phyloP scores from a whole-genome alignment of 2,888 invertebrate genomes.

The Napeogenes sylphis region DNA sequence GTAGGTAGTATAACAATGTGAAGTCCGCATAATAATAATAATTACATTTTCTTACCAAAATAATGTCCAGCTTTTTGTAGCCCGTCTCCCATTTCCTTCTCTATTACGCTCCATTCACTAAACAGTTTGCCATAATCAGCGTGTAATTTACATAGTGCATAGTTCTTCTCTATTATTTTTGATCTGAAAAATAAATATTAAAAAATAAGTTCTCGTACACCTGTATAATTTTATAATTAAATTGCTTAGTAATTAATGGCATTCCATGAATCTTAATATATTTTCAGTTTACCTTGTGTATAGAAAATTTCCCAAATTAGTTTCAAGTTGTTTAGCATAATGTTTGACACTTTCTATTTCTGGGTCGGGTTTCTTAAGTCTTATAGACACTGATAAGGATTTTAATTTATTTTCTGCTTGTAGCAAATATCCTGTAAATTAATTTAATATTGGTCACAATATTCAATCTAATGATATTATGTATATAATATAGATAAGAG shows the following conservation, averaged over 20 bases:
- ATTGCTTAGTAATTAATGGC: too few relatives aligned
- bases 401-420: slow-evolving; percentile 88
- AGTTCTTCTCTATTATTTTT: slow-evolving; percentile 85
- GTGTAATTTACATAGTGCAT: slow-evolving; percentile 87
- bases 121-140: slow-evolving; percentile 89
- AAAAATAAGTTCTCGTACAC: too few relatives aligned
- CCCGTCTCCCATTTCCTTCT: slow-evolving; percentile 89
- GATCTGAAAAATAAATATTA: slow-evolving; percentile 57
- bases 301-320: slow-evolving; percentile 77
- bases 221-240: too few relatives aligned
- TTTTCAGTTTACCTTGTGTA: slow-evolving; percentile 63
- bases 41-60: slow-evolving; percentile 60
- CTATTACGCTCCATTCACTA: slow-evolving; percentile 91
- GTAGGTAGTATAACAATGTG: too few relatives aligned
- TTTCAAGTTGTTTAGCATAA: slow-evolving; percentile 85
- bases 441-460: slow-evolving; percentile 7
- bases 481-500: background rate
- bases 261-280: too few relatives aligned
- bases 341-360: slow-evolving; percentile 86
- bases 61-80: slow-evolving; percentile 83
- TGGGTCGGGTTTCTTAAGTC: slow-evolving; percentile 84
- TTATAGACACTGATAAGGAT: slow-evolving; percentile 84
- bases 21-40: background rate
- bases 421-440: slow-evolving; percentile 80
- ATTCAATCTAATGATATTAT: background rate